Evolutionary conservation across 2,113 vertebrate genomes (phyloP).

Genomic region (Plecotus auritus): DNA sequence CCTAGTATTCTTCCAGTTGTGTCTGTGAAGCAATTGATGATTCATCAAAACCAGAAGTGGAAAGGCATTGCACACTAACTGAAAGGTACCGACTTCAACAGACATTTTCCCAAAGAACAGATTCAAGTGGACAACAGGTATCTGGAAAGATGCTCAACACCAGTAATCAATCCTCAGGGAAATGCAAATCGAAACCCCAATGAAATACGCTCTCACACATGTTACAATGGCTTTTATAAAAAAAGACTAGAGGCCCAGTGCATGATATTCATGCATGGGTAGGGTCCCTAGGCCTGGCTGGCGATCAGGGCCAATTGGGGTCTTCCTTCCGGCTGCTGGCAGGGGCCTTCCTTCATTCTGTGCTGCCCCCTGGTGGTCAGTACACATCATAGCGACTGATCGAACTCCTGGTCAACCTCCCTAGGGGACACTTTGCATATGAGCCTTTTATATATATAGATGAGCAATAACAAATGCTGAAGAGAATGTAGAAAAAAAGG

Average conservation of each 20-base stretch:
- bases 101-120: background rate
- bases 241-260: background rate
- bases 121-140: background rate
- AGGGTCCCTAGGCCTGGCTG: too few relatives aligned
- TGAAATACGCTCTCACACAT: background rate
- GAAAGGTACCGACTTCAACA: background rate
- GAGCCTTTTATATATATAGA: too few relatives aligned
- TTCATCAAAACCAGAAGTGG: background rate
- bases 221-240: background rate
- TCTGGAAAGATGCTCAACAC: background rate
- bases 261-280: too few relatives aligned
- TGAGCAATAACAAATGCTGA: background rate
- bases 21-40: background rate
- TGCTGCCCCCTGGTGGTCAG: too few relatives aligned
- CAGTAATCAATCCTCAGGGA: background rate
- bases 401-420: too few relatives aligned
- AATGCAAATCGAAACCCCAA: background rate
- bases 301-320: too few relatives aligned
- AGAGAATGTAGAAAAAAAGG: background rate
- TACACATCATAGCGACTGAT: too few relatives aligned
- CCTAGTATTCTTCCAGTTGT: background rate
- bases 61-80: background rate
- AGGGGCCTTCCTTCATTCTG: too few relatives aligned
- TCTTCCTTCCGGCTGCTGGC: too few relatives aligned
- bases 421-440: too few relatives aligned